Percentiles rank a stretch among this genome's conserved stretches.
phyloP scores from a whole-genome alignment of 2,113 vertebrate species.

The Mugil cephalus region DNA sequence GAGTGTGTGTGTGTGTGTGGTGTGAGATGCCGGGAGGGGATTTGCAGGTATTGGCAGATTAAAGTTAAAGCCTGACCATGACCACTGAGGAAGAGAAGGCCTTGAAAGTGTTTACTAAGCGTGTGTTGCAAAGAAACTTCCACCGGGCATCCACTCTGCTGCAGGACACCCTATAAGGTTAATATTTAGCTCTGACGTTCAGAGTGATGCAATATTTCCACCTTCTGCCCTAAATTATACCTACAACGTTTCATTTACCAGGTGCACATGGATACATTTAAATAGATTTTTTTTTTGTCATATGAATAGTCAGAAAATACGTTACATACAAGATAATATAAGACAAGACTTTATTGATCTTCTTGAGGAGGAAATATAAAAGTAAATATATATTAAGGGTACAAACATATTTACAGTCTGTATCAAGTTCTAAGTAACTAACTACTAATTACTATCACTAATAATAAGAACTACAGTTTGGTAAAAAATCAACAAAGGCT shows the following conservation, averaged over 20 bases:
- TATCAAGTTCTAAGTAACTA: too few species aligned
- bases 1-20: constrained; percentile 28
- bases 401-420: too few species aligned
- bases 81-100: constrained; percentile 27
- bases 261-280: not conserved
- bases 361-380: too few species aligned
- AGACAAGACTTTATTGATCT: too few species aligned
- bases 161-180: not conserved
- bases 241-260: not conserved
- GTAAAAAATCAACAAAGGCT: too few species aligned
- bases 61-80: constrained; percentile 45
- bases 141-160: constrained; percentile 20
- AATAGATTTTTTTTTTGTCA: not conserved
- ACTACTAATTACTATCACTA: too few species aligned
- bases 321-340: too few species aligned
- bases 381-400: too few species aligned
- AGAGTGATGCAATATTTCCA: not conserved
- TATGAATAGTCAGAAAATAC: too few species aligned
- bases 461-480: too few species aligned
- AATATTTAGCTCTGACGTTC: constrained; percentile 36
- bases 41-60: constrained; percentile 68
- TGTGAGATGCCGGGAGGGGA: constrained; percentile 19
- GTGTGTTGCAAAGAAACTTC: constrained; percentile 25
- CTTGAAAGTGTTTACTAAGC: constrained; percentile 64
- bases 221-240: constrained; percentile 9